phyloP scores from a whole-genome alignment of 1,140 invertebrate species.

The Metopolophium dirhodum region DNA sequence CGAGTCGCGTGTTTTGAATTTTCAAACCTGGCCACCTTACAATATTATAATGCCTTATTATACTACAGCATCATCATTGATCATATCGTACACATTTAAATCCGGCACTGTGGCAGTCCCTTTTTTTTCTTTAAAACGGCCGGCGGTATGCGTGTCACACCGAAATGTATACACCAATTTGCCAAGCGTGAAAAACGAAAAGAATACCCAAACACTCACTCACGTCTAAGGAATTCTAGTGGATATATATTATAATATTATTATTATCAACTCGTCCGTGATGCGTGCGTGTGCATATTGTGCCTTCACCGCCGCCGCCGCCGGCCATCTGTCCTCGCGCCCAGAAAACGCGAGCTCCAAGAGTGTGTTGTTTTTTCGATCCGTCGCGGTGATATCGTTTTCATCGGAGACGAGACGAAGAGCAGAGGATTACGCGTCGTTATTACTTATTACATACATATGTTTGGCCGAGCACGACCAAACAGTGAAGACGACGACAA shows the following conservation, averaged over 20 bases:
- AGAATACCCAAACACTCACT: not conserved
- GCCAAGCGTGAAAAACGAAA: slow-evolving; percentile 43
- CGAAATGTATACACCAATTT: not conserved
- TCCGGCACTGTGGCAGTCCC: not conserved
- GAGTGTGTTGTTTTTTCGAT: not conserved
- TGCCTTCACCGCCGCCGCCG: not conserved
- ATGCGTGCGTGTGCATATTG: not conserved
- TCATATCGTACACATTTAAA: not conserved
- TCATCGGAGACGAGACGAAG: not conserved
- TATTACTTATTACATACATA: not conserved
- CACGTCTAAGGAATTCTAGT: not conserved
- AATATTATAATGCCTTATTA: not conserved
- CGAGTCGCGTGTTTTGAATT: not conserved
- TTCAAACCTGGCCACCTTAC: not conserved
- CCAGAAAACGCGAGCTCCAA: not conserved
- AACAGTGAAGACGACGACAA: not conserved
- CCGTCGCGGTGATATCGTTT: not conserved
- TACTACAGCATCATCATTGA: not conserved
- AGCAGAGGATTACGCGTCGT: not conserved
- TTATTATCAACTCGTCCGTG: slow-evolving; percentile 6
- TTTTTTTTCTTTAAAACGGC: not conserved
- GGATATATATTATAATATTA: not conserved
- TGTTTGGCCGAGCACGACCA: not conserved
- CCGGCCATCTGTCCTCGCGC: not conserved
- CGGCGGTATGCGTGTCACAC: not conserved